Conservation (phyloP, 2,888 invertebrate species). For the Cepaea hortensis region DNA sequence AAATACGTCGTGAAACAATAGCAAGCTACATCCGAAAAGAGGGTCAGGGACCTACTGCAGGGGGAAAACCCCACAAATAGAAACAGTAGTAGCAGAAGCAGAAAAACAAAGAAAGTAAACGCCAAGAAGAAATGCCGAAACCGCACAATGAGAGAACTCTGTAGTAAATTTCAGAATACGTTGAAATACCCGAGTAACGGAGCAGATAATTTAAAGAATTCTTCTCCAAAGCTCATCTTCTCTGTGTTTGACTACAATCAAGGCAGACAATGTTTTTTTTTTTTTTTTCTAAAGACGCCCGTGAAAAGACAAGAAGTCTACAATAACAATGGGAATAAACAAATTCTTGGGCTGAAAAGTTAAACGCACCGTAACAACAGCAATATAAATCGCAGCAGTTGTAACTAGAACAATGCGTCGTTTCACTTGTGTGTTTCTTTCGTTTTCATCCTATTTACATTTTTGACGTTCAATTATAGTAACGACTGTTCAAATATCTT, state of each 20-base stretch:
- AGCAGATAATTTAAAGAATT: neutral
- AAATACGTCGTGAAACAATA: conserved; percentile 2
- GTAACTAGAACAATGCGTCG: neutral
- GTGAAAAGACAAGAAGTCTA: neutral
- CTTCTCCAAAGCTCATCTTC: neutral
- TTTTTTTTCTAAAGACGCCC: neutral
- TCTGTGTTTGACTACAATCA: neutral
- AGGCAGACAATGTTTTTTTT: neutral
- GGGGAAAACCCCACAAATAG: neutral
- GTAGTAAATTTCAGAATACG: neutral
- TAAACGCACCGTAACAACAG: neutral
- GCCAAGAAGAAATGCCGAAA: neutral
- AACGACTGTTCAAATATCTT: too few species aligned
- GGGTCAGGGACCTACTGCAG: neutral
- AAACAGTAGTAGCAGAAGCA: neutral
- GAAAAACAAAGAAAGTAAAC: neutral
- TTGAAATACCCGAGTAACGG: too few species aligned
- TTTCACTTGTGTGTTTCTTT: neutral
- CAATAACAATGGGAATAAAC: neutral
- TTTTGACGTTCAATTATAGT: too few species aligned
- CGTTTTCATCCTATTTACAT: neutral
- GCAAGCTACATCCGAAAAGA: neutral
- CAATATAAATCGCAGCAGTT: neutral
- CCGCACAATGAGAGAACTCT: neutral
- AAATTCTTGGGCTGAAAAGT: neutral